These are phyloP conservation scores for Seladonia tumulorum DNA, from an alignment of 2,888 invertebrate genomes.

Conservation along the genomic window DNA sequence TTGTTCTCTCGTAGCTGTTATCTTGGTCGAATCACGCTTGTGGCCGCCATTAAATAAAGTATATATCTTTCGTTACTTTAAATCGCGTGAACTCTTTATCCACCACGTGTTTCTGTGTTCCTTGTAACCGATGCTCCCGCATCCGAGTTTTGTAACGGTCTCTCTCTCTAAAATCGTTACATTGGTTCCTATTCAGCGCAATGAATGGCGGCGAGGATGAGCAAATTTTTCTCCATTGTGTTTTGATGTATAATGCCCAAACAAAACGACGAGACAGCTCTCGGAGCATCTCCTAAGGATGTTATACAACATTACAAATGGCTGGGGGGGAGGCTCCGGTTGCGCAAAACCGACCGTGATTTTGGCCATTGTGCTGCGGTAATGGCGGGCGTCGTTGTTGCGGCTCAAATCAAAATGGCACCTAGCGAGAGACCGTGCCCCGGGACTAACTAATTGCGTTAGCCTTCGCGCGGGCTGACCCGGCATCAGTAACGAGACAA, in stretches of 20 bases:
- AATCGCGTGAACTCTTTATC: too few relatives aligned
- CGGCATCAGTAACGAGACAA: constrained; percentile 46
- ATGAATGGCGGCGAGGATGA: background rate
- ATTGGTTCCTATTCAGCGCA: too few relatives aligned
- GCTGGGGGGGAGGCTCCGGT: background rate
- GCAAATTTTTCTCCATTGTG: background rate
- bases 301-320: background rate
- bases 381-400: background rate
- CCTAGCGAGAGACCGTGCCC: background rate
- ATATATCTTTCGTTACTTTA: too few relatives aligned
- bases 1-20: too few relatives aligned
- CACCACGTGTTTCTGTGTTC: too few relatives aligned
- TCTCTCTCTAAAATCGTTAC: too few relatives aligned
- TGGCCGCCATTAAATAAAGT: too few relatives aligned
- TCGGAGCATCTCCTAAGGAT: background rate
- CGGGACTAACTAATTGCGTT: constrained; percentile 33
- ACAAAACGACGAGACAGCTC: background rate
- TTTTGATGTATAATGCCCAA: background rate
- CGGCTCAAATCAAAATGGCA: background rate
- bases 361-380: background rate
- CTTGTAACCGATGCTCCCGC: too few relatives aligned
- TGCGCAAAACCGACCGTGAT: constrained; percentile 7
- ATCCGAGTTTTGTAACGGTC: too few relatives aligned
- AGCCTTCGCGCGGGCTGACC: constrained; percentile 5
- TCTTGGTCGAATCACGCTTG: too few relatives aligned